Evolutionary conservation across 2,113 vertebrate genomes (phyloP).

Genomic region (Noctilio leporinus): DNA sequence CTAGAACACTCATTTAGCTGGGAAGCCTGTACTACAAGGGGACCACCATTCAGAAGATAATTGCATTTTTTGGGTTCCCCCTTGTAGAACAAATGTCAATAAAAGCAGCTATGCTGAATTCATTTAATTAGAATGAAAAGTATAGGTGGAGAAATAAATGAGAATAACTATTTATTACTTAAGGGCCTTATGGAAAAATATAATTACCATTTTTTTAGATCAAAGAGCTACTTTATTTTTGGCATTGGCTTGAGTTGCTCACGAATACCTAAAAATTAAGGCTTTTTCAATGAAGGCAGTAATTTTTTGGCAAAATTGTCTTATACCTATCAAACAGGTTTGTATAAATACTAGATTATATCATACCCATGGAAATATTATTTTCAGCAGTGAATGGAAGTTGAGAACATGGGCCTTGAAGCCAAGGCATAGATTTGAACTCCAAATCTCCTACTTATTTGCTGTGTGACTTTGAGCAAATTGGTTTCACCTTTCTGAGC

Average conservation of each 20-base stretch:
- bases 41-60: too few relatives aligned
- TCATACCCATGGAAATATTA: background rate
- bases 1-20: too few relatives aligned
- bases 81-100: background rate
- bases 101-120: background rate
- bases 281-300: background rate
- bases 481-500: background rate
- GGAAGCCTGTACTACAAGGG: too few relatives aligned
- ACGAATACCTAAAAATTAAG: background rate
- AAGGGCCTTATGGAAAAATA: background rate
- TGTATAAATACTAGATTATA: background rate
- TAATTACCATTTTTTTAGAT: background rate
- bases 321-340: background rate
- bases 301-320: background rate
- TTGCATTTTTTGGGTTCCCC: too few relatives aligned
- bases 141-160: background rate
- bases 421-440: background rate
- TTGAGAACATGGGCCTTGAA: background rate
- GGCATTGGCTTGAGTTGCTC: background rate
- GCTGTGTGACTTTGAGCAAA: conserved; percentile 38
- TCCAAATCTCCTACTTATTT: background rate
- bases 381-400: background rate
- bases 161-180: background rate
- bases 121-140: conserved; percentile 24
- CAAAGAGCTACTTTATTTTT: conserved; percentile 5